These are phyloP conservation scores for Strigamia crassipes DNA, from an alignment of 2,888 invertebrate genomes.

Conservation along the genomic window DNA sequence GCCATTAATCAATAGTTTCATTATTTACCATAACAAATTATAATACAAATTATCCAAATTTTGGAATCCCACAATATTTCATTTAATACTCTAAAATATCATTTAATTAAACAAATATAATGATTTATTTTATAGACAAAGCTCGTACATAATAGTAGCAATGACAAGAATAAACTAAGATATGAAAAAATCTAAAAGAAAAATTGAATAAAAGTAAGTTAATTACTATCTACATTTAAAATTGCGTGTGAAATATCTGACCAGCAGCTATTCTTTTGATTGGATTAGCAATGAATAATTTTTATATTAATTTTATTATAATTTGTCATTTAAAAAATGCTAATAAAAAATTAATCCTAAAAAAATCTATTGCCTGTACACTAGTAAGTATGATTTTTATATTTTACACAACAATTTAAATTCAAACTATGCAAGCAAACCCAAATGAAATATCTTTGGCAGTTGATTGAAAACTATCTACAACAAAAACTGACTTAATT, in stretches of 20 bases:
- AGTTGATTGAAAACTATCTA: constrained; percentile 24
- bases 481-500: not conserved
- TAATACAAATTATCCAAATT: not conserved
- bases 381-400: too few relatives aligned
- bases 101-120: too few relatives aligned
- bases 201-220: not conserved
- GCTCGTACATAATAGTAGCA: too few relatives aligned
- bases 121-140: too few relatives aligned
- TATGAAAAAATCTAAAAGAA: constrained; percentile 20
- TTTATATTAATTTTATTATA: not conserved
- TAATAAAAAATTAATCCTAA: too few relatives aligned
- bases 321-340: not conserved
- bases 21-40: constrained; percentile 1
- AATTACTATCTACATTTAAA: not conserved
- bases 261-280: constrained; percentile 17
- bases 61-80: not conserved
- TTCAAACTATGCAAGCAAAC: constrained; percentile 5
- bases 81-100: not conserved
- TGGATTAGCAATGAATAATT: not conserved
- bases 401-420: not conserved
- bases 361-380: too few relatives aligned
- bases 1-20: not conserved
- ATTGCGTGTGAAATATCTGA: constrained; percentile 14
- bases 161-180: not conserved
- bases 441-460: constrained; percentile 8